Evolutionary conservation across 2,888 invertebrate species (phyloP).

Genomic region (Thysanoteuthis rhombus): DNA sequence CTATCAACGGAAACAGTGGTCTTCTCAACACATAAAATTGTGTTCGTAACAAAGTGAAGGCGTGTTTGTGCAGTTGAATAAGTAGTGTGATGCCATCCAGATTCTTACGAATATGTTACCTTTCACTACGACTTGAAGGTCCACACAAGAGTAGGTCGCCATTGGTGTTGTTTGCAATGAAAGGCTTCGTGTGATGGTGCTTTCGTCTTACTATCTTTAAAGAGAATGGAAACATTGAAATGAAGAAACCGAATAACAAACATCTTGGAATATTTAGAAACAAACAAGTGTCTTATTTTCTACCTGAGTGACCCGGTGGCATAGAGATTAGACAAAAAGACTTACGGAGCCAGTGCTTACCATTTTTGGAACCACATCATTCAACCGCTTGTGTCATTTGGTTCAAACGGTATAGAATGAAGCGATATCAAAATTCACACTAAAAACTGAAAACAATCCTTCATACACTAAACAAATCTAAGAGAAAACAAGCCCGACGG

Average conservation of each 20-base stretch:
- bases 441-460: too few relatives aligned
- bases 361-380: too few relatives aligned
- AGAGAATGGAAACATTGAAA: background rate
- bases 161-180: background rate
- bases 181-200: background rate
- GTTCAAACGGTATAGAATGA: too few relatives aligned
- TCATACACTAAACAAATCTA: too few relatives aligned
- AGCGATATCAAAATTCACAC: too few relatives aligned
- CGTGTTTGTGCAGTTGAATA: background rate
- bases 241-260: background rate
- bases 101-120: background rate
- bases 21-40: background rate
- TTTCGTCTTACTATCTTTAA: background rate
- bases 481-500: too few relatives aligned
- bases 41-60: background rate
- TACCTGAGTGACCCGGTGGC: background rate
- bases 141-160: background rate
- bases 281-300: background rate
- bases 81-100: background rate
- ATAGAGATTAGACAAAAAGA: too few relatives aligned
- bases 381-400: too few relatives aligned
- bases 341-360: too few relatives aligned
- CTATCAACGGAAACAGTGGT: background rate
- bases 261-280: background rate
- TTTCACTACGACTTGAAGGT: conserved; percentile 12